These are phyloP conservation scores for Bujurquina vittata DNA, from an alignment of 2,113 vertebrate genomes.

Conservation along the genomic window DNA sequence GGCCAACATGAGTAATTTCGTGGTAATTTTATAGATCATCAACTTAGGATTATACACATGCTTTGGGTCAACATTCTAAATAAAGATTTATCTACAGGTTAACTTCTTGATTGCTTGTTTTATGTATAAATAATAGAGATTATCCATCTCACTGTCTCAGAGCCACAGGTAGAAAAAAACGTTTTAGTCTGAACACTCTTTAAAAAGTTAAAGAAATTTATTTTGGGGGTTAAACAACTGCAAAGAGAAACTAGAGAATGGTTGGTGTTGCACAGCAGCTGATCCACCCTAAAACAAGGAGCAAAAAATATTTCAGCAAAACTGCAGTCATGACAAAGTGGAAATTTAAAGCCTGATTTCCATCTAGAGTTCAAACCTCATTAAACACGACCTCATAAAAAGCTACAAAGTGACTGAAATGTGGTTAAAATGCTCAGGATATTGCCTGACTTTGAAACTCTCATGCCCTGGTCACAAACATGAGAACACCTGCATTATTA, in stretches of 20 bases:
- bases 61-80: neutral
- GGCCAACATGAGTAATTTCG: neutral
- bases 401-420: neutral
- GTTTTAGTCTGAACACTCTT: neutral
- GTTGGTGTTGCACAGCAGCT: neutral
- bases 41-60: neutral
- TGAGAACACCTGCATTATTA: constrained; percentile 10
- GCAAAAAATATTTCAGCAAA: neutral
- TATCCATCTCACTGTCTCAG: neutral
- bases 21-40: neutral
- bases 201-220: neutral
- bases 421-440: neutral
- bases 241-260: neutral
- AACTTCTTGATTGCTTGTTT: neutral
- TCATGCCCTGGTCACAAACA: neutral
- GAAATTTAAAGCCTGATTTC: neutral
- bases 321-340: neutral
- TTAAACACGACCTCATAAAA: neutral
- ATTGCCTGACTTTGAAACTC: neutral
- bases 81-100: neutral
- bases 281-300: neutral
- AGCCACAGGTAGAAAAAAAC: neutral
- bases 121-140: neutral
- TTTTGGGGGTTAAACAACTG: neutral
- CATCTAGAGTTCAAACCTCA: neutral